A percentile compares a stretch with the other conserved stretches of the same genome.
phyloP scores from a whole-genome alignment of 2,888 invertebrate genomes.

The Drosophila dives region DNA sequence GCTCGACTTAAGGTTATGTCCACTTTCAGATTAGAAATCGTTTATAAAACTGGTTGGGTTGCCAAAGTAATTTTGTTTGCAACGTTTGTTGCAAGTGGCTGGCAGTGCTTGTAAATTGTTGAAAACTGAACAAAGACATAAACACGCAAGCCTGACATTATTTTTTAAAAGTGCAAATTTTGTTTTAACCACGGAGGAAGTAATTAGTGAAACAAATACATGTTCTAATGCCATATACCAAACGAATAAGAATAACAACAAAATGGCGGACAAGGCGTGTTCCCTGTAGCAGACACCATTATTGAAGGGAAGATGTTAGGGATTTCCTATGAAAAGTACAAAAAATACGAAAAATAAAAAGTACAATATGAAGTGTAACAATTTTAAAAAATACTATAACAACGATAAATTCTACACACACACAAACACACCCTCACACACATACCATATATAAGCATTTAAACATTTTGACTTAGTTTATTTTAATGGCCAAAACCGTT shows the following conservation, averaged over 20 bases:
- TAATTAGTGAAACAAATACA: constrained; percentile 79
- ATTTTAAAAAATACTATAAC: constrained; percentile 66
- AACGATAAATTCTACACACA: constrained; percentile 56
- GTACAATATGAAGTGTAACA: constrained; percentile 71
- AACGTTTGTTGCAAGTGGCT: constrained; percentile 3
- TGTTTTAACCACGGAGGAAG: constrained; percentile 83
- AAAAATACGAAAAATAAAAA: constrained; percentile 59
- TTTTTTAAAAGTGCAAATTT: constrained; percentile 84
- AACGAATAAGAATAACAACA: constrained; percentile 31
- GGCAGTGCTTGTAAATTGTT: constrained; percentile 45
- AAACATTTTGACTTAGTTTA: constrained; percentile 68
- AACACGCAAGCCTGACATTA: constrained; percentile 84
- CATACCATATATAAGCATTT: constrained; percentile 14
- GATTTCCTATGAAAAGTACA: constrained; percentile 4
- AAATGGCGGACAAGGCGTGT: constrained; percentile 29
- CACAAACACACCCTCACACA: constrained; percentile 11
- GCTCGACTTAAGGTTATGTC: not conserved
- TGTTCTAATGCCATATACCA: constrained; percentile 52
- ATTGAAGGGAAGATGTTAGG: not conserved
- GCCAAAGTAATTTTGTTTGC: not conserved
- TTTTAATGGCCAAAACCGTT: constrained; percentile 78
- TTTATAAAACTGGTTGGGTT: not conserved
- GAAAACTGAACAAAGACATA: constrained; percentile 82
- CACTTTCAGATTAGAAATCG: not conserved
- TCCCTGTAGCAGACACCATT: not conserved